Evolutionary conservation across 2,113 vertebrate species (phyloP), one percentile per base, ranked within the genome.

Genomic region (Bubalus kerabau): DNA sequence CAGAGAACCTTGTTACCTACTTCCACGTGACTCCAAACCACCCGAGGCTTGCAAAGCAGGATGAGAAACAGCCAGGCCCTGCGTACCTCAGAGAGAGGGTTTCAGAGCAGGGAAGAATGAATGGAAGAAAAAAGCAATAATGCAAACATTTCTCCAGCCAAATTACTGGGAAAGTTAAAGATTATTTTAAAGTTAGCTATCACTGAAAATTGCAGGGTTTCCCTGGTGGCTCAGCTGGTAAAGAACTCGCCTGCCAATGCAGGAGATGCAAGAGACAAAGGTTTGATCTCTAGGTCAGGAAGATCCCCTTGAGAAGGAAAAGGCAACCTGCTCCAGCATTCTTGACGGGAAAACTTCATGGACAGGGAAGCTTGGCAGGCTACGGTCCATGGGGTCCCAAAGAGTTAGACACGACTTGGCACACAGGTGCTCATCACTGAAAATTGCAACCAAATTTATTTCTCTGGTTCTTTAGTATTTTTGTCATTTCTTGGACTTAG

Each of bases 1-100:
- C 80, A 87, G 97, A 95, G 74, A 97, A 95, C 67, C 23, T 93
- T 52, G 30, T 94, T 97, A 94, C 88, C 82, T 96, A 78, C 78
- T 94, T 96, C 90, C 52, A 76, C 71, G 59, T 82, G 57, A 94
- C 92, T 95, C 74, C 32, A 95, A 96, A 88, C 54, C 57, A 62
- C 36, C 81, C 43, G 46, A 95, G 48, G 21, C 92, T 95, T 62
- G 87, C 40, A 12, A 5, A 85, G 54, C n/a, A 90, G n/a, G 17
- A 30, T 57, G 85, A 52, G 43, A 62, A 85, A 94, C 40, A 83
- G 36, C 46, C 32, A 82, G 30, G 56, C 3, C 43, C 64, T 87
- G 6, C 52, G 57, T 56, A 32, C 88, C 76, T 92, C 64, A 48
- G 64, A 95, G 23, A 95, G 92, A 62, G 36, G n/a, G 17, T 87